Conservation (phyloP, 2,888 invertebrate species). For the Troides aeacus region DNA sequence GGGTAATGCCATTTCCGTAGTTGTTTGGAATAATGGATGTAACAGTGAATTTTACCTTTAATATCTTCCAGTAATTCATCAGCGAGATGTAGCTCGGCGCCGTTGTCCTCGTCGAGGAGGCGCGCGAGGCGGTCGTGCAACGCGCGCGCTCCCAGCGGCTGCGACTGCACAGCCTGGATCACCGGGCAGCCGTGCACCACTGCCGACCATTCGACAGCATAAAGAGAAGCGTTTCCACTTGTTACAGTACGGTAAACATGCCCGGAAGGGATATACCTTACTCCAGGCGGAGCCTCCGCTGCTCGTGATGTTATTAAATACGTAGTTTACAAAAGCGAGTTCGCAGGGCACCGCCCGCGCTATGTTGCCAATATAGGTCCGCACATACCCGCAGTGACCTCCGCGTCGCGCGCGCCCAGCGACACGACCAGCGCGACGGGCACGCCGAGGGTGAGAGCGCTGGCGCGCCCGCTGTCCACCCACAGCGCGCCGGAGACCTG, state of each 20-base stretch:
- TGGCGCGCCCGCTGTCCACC: constrained; percentile 91
- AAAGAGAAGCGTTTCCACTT: too few relatives aligned
- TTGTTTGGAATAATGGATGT: neutral
- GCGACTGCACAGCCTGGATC: constrained; percentile 89
- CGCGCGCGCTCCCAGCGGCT: constrained; percentile 87
- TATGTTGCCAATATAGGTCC: too few relatives aligned
- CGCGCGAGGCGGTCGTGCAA: constrained; percentile 82
- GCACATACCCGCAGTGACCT: constrained; percentile 61
- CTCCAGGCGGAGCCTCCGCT: too few relatives aligned
- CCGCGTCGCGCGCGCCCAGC: constrained; percentile 92
- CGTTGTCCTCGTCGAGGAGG: constrained; percentile 70
- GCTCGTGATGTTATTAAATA: too few relatives aligned
- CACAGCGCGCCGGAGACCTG: constrained; percentile 88
- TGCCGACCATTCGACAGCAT: constrained; percentile 45
- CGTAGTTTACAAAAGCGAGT: too few relatives aligned
- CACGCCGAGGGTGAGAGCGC: constrained; percentile 90
- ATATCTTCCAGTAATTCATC: constrained; percentile 84
- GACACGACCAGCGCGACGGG: constrained; percentile 89
- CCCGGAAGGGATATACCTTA: too few relatives aligned
- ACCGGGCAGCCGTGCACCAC: constrained; percentile 94
- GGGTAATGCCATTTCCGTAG: neutral
- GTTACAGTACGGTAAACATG: too few relatives aligned
- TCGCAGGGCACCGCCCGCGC: too few relatives aligned
- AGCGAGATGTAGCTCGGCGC: constrained; percentile 67
- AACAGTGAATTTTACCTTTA: constrained; percentile 8